These are phyloP conservation scores for Synodontis membranacea DNA, from an alignment of 2,113 vertebrate genomes.

Conservation along the genomic window DNA sequence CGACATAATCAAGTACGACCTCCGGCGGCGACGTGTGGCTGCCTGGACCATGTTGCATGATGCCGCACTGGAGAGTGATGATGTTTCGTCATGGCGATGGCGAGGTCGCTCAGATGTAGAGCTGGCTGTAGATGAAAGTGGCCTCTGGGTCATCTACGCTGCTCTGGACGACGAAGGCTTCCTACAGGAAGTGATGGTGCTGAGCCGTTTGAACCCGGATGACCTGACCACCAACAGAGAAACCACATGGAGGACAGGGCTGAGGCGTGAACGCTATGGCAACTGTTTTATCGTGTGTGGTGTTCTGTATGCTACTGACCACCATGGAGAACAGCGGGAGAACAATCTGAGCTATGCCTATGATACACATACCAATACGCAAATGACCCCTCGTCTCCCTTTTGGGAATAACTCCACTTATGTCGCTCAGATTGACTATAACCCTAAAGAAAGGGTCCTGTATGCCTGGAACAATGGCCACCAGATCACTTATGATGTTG, in stretches of 20 bases:
- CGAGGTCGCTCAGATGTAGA: conserved; percentile 87
- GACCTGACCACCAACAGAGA: conserved; percentile 92
- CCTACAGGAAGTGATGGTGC: conserved; percentile 88
- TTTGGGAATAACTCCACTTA: conserved; percentile 92
- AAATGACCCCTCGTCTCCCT: conserved; percentile 89
- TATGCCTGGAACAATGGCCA: conserved; percentile 98
- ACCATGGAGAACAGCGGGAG: conserved; percentile 79
- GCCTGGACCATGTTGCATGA: conserved; percentile 95
- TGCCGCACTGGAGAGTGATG: conserved; percentile 79
- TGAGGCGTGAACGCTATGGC: conserved; percentile 85
- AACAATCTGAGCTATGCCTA: conserved; percentile 95
- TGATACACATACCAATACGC: conserved; percentile 97
- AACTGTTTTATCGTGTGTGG: conserved; percentile 96
- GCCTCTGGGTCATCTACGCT: conserved; percentile 93
- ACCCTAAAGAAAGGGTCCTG: conserved; percentile 90
- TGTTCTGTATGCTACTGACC: conserved; percentile 93
- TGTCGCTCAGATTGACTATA: conserved; percentile 96
- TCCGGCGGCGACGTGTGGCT: conserved; percentile 83
- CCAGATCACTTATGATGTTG: conserved; percentile 92
- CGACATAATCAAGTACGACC: conserved; percentile 94
- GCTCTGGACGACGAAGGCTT: conserved; percentile 89
- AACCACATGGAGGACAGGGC: conserved; percentile 92
- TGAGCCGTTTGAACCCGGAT: conserved; percentile 84
- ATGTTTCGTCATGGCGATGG: conserved; percentile 86
- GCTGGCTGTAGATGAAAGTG: conserved; percentile 91